These are phyloP conservation scores for Zygothrica quintamaculata DNA, from an alignment of 2,888 invertebrate genomes.

Conservation along the genomic window DNA sequence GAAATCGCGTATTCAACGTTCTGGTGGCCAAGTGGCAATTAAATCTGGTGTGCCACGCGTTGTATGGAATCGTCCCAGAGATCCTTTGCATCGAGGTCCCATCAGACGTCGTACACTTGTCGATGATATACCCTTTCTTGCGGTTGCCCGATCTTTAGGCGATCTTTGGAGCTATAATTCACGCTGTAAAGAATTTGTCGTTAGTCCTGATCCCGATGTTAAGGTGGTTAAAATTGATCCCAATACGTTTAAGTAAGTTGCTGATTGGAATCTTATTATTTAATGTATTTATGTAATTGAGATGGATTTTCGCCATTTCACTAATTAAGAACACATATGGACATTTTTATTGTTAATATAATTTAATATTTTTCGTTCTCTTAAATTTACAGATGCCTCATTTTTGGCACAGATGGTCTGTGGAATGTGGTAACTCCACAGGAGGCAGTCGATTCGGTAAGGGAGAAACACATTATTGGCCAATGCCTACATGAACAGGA, in stretches of 20 bases:
- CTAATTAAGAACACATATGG: too few species aligned
- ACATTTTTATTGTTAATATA: too few species aligned
- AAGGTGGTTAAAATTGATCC: constrained; percentile 93
- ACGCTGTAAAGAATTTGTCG: constrained; percentile 94
- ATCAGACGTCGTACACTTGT: constrained; percentile 94
- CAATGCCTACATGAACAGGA: constrained; percentile 78
- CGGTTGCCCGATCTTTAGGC: constrained; percentile 97
- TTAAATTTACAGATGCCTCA: constrained; percentile 88
- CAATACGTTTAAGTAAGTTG: constrained; percentile 87
- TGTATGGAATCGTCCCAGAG: constrained; percentile 97
- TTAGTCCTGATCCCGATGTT: constrained; percentile 99
- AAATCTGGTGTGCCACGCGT: constrained; percentile 96
- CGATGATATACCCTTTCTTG: constrained; percentile 97
- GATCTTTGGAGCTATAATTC: constrained; percentile 99
- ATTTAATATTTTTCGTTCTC: not conserved
- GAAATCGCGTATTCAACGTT: constrained; percentile 91
- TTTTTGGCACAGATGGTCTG: constrained; percentile 98
- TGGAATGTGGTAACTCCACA: constrained; percentile 97
- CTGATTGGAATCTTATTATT: not conserved
- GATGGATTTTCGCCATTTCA: not conserved
- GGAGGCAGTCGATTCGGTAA: constrained; percentile 93
- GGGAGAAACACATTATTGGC: constrained; percentile 87
- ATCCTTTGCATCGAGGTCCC: constrained; percentile 89
- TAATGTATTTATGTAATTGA: not conserved
- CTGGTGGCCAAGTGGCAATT: constrained; percentile 91